A percentile compares a stretch with the other conserved stretches of the same genome.
phyloP scores from a whole-genome alignment of 2,888 invertebrate species.

The Monopis laevigella region DNA sequence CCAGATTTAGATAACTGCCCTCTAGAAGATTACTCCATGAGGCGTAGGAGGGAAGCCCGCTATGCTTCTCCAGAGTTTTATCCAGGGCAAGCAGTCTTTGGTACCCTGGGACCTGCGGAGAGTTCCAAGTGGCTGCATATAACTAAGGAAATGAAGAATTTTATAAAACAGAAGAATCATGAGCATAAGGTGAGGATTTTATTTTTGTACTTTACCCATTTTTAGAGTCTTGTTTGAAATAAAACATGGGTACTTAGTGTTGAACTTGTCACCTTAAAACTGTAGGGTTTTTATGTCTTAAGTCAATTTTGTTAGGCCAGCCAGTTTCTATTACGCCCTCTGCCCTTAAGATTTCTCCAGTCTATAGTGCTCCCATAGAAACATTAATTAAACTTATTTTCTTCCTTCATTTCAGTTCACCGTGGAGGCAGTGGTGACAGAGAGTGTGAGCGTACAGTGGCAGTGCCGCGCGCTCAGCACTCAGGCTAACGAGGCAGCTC shows the following conservation, averaged over 20 bases:
- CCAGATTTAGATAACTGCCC: constrained; percentile 75
- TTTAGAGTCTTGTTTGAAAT: no score
- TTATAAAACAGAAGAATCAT: constrained; percentile 66
- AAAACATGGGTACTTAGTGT: no score
- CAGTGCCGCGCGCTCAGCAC: constrained; percentile 78
- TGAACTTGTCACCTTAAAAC: no score
- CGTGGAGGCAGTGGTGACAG: constrained; percentile 84
- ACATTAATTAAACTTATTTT: neutral
- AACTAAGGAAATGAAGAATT: constrained; percentile 76
- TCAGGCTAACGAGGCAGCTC: constrained; percentile 60
- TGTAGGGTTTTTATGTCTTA: no score
- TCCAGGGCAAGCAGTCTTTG: constrained; percentile 71
- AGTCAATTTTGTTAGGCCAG: no score
- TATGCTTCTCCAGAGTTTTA: constrained; percentile 59
- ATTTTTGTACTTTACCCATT: no score
- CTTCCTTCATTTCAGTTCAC: constrained; percentile 66
- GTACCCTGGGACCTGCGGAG: constrained; percentile 77
- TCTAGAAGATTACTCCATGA: constrained; percentile 76
- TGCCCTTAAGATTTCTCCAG: no score
- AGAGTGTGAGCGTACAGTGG: constrained; percentile 88
- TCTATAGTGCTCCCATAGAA: no score
- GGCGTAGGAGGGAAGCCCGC: constrained; percentile 55
- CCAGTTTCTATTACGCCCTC: no score
- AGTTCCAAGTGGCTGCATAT: constrained; percentile 84
- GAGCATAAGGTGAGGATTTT: constrained; percentile 53